Base-by-base conservation (phyloP, 2,888 invertebrate species). In the Scotopteryx bipunctaria region DNA sequence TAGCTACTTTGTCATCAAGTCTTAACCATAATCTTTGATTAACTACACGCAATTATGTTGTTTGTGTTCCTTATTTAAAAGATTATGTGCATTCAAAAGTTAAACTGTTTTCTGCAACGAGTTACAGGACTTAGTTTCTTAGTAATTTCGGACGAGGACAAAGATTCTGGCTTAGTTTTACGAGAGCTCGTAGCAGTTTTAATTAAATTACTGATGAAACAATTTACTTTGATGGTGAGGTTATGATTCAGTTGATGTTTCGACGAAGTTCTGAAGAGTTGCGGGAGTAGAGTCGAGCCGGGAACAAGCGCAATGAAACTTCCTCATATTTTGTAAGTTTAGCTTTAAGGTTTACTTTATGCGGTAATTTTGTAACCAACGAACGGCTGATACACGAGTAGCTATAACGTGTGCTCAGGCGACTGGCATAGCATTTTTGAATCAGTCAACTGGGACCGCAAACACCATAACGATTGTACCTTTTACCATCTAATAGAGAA, bases 101-200 rank as follows among this genome's bases (percentile, higher is more conserved):
- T 80, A 53, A 64, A 62, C 65, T 64, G 70, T 70, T 70, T 73
- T 69, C 73, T 41, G 16, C 35, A 48, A 43, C 32, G 23, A 71
- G 67, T 69, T 78, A 73, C 60, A 37, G 51, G 46, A 50, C 63
- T 61, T 73, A 80, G 75, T 78, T 78, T 55, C 63, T 45, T 59
- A 73, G 73, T 70, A 69, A 77, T 76, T 76, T 72, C 58, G 61
- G 64, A 67, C 63, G 73, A 42, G 31, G 32, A 74, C 77, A 74
- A 76, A 78, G 78, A 79, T 78, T 78, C 73, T 57, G 68, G 64
- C 65, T 73, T 74, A 74, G 72, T 78, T 81, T 78, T 78, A 80
- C 73, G 74, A 74, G 65, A 75, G 72, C 72, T 74, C 69, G 71
- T 66, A 67, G 69, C 71, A 76, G 76, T 76, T 79, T 78, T 79